These are phyloP conservation scores for Xerus rutilus DNA, from an alignment of 2,797 vertebrate genomes.

Conservation along the genomic window DNA sequence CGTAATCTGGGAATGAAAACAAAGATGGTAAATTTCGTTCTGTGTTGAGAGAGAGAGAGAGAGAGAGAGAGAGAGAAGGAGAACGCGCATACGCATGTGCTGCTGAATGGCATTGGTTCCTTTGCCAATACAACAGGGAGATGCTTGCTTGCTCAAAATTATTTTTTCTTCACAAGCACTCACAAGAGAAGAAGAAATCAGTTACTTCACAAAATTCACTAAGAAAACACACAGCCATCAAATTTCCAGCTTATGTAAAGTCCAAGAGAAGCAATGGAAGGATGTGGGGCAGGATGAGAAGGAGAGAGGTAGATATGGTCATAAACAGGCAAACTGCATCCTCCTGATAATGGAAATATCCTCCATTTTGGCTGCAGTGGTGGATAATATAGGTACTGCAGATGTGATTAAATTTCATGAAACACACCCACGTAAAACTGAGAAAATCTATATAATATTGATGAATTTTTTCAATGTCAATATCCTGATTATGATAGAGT, in stretches of 20 bases:
- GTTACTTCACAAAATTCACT: background rate
- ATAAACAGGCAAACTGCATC: background rate
- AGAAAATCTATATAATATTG: background rate
- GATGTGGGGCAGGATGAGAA: too few relatives aligned
- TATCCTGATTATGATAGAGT: background rate
- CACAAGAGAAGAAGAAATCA: background rate
- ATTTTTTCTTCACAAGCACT: background rate
- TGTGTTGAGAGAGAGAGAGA: background rate
- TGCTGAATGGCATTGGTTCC: background rate
- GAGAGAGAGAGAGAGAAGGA: too few relatives aligned
- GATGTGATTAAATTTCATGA: background rate
- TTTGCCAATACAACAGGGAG: background rate
- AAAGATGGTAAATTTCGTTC: slow-evolving; percentile 62
- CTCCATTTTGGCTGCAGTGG: background rate
- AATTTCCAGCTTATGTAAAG: background rate
- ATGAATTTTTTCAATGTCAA: background rate
- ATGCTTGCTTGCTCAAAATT: background rate
- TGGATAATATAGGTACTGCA: background rate
- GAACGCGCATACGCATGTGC: too few relatives aligned
- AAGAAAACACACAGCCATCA: background rate
- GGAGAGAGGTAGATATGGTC: background rate
- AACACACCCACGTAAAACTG: background rate
- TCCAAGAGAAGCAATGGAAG: background rate
- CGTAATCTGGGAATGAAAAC: slow-evolving; percentile 92
- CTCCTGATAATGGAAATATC: background rate